Conservation (phyloP, 2,113 vertebrate genomes). For the Strigops habroptila region DNA sequence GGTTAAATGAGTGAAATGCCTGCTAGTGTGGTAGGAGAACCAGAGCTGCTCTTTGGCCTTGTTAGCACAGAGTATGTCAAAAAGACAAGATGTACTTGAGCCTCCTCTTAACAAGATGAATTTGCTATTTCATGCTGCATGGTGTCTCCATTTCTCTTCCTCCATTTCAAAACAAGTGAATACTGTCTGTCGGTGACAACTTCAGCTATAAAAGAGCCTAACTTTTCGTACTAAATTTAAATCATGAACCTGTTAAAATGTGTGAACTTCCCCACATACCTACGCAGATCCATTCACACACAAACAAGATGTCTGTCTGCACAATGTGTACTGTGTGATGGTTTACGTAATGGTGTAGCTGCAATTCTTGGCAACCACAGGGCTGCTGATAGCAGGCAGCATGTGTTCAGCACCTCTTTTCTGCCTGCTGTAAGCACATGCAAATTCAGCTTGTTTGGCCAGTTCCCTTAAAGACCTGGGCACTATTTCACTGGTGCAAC, state of each 20-base stretch:
- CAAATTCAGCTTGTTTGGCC: background rate
- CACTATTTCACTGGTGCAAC: background rate
- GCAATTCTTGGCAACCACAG: slow-evolving; percentile 5
- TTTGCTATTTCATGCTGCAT: background rate
- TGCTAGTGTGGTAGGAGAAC: background rate
- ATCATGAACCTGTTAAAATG: slow-evolving; percentile 19
- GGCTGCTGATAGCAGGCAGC: slow-evolving; percentile 22
- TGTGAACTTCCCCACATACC: slow-evolving; percentile 18
- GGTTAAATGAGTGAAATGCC: background rate
- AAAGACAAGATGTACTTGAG: background rate
- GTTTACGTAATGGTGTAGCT: slow-evolving; percentile 11
- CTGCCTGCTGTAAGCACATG: background rate
- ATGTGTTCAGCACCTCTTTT: background rate
- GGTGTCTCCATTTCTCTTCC: background rate
- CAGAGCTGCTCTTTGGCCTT: background rate
- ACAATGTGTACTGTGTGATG: slow-evolving; percentile 14
- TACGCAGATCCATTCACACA: slow-evolving; percentile 10
- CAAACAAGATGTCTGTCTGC: slow-evolving; percentile 22
- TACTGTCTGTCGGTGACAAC: background rate
- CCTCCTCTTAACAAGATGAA: background rate
- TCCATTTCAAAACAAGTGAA: background rate
- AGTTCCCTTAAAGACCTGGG: background rate
- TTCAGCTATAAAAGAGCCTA: background rate
- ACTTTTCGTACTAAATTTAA: slow-evolving; percentile 3
- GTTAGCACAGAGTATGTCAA: background rate